Percentiles rank a stretch among this genome's conserved stretches.
These are phyloP conservation scores for Luperina nickerlii DNA, from an alignment of 2,888 invertebrate genomes.

Conservation along the genomic window DNA sequence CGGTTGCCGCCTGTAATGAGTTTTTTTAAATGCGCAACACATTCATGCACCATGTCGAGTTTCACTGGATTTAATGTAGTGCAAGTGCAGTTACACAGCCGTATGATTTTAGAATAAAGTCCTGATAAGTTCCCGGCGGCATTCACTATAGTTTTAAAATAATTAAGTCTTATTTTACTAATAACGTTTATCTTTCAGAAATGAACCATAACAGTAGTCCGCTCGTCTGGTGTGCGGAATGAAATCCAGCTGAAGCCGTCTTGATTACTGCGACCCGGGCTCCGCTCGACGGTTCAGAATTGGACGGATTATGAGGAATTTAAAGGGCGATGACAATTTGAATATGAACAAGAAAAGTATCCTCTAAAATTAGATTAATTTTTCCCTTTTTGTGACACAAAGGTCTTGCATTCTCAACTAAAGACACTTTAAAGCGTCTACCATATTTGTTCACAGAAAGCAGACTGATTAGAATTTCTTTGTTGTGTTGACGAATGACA, in stretches of 20 bases:
- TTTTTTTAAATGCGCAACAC: slow-evolving; percentile 89
- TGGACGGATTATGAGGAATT: slow-evolving; percentile 90
- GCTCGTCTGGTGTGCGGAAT: slow-evolving; percentile 81
- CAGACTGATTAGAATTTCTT: slow-evolving; percentile 76
- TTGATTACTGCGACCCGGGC: slow-evolving; percentile 87
- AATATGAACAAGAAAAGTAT: slow-evolving; percentile 87
- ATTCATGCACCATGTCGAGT: slow-evolving; percentile 84
- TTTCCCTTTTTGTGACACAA: slow-evolving; percentile 69
- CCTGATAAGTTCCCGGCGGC: slow-evolving; percentile 41
- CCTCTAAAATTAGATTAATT: slow-evolving; percentile 83
- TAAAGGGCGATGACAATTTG: slow-evolving; percentile 89
- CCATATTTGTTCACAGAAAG: slow-evolving; percentile 62
- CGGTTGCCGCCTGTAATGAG: slow-evolving; percentile 89
- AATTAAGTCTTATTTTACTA: slow-evolving; percentile 64
- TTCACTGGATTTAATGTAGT: slow-evolving; percentile 81
- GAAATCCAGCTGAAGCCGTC: slow-evolving; percentile 88
- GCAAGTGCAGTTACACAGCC: slow-evolving; percentile 75
- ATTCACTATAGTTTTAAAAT: slow-evolving; percentile 51
- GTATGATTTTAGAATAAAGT: slow-evolving; percentile 60
- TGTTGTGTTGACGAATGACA: slow-evolving; percentile 75
- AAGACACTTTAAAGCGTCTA: slow-evolving; percentile 63
- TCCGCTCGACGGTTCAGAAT: slow-evolving; percentile 86
- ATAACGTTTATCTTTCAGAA: slow-evolving; percentile 71
- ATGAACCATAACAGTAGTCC: slow-evolving; percentile 75
- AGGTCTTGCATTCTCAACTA: slow-evolving; percentile 66